Base-by-base conservation (phyloP, 2,797 vertebrate species). In the Danio aesculapii region DNA sequence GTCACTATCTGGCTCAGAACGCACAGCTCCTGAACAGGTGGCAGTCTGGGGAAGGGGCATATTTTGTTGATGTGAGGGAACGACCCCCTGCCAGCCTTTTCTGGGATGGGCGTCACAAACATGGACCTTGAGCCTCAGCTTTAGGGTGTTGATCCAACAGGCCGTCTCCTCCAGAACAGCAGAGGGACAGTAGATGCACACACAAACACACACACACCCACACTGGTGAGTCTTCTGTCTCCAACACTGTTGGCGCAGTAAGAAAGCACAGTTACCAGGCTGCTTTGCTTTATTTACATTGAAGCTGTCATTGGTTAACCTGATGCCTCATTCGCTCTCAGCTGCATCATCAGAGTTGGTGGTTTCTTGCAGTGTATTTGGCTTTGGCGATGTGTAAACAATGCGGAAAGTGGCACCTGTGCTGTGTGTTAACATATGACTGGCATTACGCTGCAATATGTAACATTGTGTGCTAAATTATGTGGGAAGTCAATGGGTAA, bases 71-170 rank as follows among this genome's bases (percentile, higher is more conserved):
- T 87, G 87, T 78, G 79, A 88, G 87, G 88, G 84, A 87, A 86
- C 85, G 74, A 83, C 81, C 89, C 84, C 85, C 87, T 84, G 83
- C 79, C 82, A 85, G 77, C 61, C 86, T 79, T 81, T 86, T 86
- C 84, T 86, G 83, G 84, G 81, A 84, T 81, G 86, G 83, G 85
- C 77, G 82, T 84, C 83, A 84, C 82, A 84, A 82, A 61, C 85
- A 61, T 69, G 70, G 86, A 87, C 79, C 81, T 82, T 81, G 83
- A 87, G 87, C 90, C 89, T 90, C 85, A 85, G 88, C 89, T 86
- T 91, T 84, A 83, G 86, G 88, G 88, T 91, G 89, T 89, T 92
- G 87, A 85, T 88, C 88, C 88, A 90, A 87, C 87, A 91, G 79
- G 86, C 61, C 68, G 16, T 72, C 78, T 87, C 86, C 86, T 86